Evolutionary conservation across 2,113 vertebrate genomes (phyloP).

Genomic region (Oncorhynchus masou): DNA sequence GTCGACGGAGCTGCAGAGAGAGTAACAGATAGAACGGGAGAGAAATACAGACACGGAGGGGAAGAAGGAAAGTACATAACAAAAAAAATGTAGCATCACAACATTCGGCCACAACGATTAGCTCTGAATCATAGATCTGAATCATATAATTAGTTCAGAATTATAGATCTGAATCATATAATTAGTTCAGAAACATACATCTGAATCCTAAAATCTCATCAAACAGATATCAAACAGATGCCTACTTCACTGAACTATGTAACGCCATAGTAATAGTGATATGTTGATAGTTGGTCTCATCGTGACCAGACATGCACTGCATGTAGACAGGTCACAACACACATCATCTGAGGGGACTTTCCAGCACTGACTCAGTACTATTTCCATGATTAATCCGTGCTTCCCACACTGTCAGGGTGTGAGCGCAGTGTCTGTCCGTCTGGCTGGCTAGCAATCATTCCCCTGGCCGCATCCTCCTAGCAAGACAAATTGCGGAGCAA

Average conservation of each 20-base stretch:
- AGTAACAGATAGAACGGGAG: conserved; percentile 4
- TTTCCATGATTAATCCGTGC: conserved; percentile 16
- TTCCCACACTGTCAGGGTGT: conserved; percentile 29
- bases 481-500: conserved; percentile 24
- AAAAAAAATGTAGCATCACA: background rate
- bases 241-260: no score
- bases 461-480: background rate
- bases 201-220: no score
- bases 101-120: background rate
- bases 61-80: background rate
- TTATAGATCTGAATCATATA: background rate
- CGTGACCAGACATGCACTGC: conserved; percentile 12
- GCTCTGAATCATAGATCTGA: background rate
- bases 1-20: conserved; percentile 86
- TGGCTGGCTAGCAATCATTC: no score
- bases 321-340: conserved; percentile 50
- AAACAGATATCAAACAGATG: no score
- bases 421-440: conserved; percentile 32
- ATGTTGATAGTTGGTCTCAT: background rate
- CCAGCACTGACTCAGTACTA: conserved; percentile 35
- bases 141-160: no score
- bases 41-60: background rate
- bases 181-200: background rate
- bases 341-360: conserved; percentile 51
- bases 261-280: no score